These are phyloP conservation scores for Drosophila subsilvestris DNA, from an alignment of 2,888 invertebrate species.

Conservation along the genomic window DNA sequence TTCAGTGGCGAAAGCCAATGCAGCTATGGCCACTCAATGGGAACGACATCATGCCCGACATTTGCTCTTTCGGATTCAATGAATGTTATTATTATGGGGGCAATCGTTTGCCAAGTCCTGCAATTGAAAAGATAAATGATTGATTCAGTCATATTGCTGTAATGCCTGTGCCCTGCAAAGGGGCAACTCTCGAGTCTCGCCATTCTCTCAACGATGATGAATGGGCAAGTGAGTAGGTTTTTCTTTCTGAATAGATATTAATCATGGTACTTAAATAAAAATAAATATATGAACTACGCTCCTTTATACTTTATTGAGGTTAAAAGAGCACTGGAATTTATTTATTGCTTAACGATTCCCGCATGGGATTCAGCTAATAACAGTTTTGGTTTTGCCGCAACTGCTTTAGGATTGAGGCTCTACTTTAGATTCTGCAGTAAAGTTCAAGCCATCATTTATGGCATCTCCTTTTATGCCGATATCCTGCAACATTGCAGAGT, in stretches of 20 bases:
- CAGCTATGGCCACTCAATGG: slow-evolving; percentile 31
- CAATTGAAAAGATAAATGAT: slow-evolving; percentile 68
- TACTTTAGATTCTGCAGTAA: too few relatives aligned
- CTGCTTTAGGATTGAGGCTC: too few relatives aligned
- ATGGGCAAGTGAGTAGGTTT: neutral
- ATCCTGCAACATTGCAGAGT: neutral
- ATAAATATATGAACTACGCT: neutral
- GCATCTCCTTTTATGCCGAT: neutral
- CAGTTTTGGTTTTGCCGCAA: neutral
- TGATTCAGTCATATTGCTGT: slow-evolving; percentile 57
- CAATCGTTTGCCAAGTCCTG: slow-evolving; percentile 53
- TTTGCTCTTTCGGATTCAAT: slow-evolving; percentile 39
- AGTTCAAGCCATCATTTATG: neutral
- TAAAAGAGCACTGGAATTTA: neutral
- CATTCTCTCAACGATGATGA: neutral
- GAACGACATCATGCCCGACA: slow-evolving; percentile 49
- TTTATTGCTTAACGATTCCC: neutral
- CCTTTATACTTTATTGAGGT: neutral
- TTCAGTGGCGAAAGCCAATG: slow-evolving; percentile 41
- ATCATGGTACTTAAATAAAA: neutral
- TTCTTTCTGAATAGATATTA: neutral
- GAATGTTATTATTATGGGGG: slow-evolving; percentile 35
- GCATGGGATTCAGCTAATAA: neutral
- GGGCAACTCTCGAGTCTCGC: neutral
- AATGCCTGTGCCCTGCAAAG: too few relatives aligned